A percentile compares a stretch with the other conserved stretches of the same genome.
Conservation (phyloP, 2,113 vertebrate genomes). For the Oryzias celebensis region DNA sequence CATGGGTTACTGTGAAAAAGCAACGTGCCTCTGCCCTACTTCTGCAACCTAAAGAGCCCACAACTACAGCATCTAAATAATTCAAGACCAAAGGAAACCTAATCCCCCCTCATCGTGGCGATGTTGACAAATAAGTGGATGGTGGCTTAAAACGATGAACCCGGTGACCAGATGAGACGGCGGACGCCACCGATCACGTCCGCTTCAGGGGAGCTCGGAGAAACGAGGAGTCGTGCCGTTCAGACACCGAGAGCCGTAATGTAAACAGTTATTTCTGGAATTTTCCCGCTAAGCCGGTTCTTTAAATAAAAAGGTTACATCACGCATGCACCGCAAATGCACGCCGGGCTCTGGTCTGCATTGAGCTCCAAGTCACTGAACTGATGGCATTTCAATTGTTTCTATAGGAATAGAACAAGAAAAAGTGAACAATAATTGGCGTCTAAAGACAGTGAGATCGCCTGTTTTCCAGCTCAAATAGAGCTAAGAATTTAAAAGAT, state of each 20-base stretch:
- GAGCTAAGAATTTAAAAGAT: no score
- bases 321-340: conserved; percentile 34
- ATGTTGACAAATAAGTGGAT: conserved; percentile 33
- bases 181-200: no score
- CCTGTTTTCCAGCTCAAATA: no score
- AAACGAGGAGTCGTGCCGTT: no score
- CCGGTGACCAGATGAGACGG: no score
- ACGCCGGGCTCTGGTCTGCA: background rate
- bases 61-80: conserved; percentile 76
- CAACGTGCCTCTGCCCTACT: conserved; percentile 57
- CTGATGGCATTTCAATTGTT: no score
- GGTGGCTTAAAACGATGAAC: no score
- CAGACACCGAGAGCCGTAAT: background rate
- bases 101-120: conserved; percentile 47
- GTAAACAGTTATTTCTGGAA: conserved; percentile 14
- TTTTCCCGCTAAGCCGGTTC: conserved; percentile 22
- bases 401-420: no score
- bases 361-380: no score
- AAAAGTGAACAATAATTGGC: no score
- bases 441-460: no score
- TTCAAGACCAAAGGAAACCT: conserved; percentile 69
- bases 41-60: conserved; percentile 68
- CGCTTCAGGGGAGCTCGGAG: no score
- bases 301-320: conserved; percentile 44
- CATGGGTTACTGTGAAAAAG: background rate